A percentile compares a stretch with the other conserved stretches of the same genome.
Conservation (phyloP, 2,113 vertebrate genomes). For the Elaphurus davidianus region DNA sequence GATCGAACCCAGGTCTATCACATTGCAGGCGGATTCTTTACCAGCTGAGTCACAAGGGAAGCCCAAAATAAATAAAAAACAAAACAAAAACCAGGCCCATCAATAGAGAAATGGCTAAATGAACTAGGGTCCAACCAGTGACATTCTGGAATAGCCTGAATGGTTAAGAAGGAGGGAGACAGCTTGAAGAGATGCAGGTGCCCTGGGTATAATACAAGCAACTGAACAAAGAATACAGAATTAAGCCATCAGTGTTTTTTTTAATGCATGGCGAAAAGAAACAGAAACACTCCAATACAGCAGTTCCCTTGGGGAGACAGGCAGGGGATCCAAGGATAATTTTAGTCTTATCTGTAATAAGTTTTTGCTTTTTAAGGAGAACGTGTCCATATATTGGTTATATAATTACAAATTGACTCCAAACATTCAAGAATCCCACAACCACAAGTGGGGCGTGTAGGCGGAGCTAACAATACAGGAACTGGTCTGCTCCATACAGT, state of each 20-base stretch:
- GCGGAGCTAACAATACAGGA: not conserved
- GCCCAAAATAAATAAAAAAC: not conserved
- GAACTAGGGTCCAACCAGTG: not conserved
- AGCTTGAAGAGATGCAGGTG: no score
- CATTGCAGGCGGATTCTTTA: not conserved
- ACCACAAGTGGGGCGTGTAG: accelerated
- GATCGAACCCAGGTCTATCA: not conserved
- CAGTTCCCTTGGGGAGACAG: not conserved
- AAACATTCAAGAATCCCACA: not conserved
- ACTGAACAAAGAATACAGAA: not conserved
- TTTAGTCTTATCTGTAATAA: not conserved
- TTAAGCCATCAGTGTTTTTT: not conserved
- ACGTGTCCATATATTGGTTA: not conserved
- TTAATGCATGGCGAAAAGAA: not conserved
- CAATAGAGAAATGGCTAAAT: not conserved
- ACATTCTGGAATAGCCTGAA: not conserved
- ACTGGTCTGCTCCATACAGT: not conserved
- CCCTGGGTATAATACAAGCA: not conserved
- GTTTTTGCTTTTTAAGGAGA: not conserved
- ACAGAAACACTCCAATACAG: not conserved
- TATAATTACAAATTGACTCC: not conserved
- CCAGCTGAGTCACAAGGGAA: not conserved
- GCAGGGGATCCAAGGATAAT: not conserved
- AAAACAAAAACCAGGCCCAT: not conserved
- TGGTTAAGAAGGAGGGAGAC: not conserved